These are phyloP conservation scores for Rhinolophus ferrumequinum DNA, from an alignment of 2,113 vertebrate species.

Conservation along the genomic window DNA sequence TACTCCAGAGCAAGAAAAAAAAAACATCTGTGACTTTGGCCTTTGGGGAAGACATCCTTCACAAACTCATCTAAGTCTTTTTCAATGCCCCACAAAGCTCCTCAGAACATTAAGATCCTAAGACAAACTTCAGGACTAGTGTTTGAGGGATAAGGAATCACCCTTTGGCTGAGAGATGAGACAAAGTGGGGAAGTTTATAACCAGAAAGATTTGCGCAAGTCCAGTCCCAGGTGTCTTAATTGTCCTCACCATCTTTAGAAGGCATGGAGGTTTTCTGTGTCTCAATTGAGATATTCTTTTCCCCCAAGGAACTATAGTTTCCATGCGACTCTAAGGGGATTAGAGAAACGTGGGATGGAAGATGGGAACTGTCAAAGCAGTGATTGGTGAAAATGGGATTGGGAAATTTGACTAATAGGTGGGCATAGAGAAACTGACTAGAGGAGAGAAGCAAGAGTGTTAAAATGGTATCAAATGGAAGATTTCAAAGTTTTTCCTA, in stretches of 20 bases:
- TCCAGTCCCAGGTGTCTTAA: neutral
- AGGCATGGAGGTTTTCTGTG: neutral
- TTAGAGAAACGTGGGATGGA: neutral
- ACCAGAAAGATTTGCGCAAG: neutral
- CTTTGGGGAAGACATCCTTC: neutral
- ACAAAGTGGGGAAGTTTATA: neutral
- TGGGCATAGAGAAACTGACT: neutral
- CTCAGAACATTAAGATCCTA: neutral
- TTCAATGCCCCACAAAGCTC: neutral
- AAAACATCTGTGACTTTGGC: neutral
- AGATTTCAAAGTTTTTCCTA: slow-evolving; percentile 13
- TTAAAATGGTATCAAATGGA: neutral
- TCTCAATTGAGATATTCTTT: neutral
- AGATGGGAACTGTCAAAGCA: neutral
- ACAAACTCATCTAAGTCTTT: neutral
- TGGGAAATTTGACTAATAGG: neutral
- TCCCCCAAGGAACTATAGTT: neutral
- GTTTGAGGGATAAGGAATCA: neutral
- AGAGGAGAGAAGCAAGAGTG: neutral
- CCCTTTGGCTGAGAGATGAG: neutral
- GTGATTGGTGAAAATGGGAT: neutral
- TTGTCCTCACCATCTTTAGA: neutral
- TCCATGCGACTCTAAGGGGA: neutral
- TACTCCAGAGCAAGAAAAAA: neutral
- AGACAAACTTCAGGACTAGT: neutral